Evolutionary conservation across 2,113 vertebrate genomes (phyloP).

Genomic region (Myotis brandtii): DNA sequence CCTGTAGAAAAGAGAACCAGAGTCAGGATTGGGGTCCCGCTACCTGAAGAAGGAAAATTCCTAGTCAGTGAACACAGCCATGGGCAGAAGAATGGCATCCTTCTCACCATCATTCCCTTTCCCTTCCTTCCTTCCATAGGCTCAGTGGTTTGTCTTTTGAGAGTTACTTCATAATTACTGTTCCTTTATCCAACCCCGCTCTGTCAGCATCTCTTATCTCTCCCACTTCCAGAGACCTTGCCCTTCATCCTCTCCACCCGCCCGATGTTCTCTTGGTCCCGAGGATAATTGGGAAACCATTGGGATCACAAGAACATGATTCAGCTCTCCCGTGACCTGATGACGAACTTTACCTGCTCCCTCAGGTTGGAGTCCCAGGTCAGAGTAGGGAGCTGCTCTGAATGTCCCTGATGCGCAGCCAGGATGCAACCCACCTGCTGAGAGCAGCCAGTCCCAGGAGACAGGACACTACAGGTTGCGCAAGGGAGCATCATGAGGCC

Average conservation of each 20-base stretch:
- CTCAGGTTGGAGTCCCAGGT: too few species aligned
- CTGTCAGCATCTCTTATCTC: neutral
- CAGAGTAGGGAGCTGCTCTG: too few species aligned
- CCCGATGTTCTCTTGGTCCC: too few species aligned
- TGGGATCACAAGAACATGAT: neutral
- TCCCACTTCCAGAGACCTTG: fast-evolving
- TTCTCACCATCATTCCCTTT: too few species aligned
- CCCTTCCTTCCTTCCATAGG: neutral
- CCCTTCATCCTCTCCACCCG: too few species aligned
- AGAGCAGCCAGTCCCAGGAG: neutral
- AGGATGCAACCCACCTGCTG: neutral
- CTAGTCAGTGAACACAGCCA: too few species aligned
- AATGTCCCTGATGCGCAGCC: neutral
- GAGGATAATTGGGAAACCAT: neutral
- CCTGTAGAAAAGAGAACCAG: too few species aligned
- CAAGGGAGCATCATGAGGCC: neutral
- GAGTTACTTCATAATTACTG: fast-evolving
- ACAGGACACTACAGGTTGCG: fast-evolving
- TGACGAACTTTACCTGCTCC: too few species aligned
- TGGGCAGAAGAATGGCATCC: fast-evolving
- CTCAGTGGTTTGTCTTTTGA: fast-evolving
- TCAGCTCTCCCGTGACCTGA: too few species aligned
- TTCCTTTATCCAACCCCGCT: neutral
- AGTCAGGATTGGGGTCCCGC: too few species aligned
- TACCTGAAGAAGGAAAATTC: neutral